Base-by-base conservation (phyloP, 2,888 invertebrate species). In the Drosophila falleni region DNA sequence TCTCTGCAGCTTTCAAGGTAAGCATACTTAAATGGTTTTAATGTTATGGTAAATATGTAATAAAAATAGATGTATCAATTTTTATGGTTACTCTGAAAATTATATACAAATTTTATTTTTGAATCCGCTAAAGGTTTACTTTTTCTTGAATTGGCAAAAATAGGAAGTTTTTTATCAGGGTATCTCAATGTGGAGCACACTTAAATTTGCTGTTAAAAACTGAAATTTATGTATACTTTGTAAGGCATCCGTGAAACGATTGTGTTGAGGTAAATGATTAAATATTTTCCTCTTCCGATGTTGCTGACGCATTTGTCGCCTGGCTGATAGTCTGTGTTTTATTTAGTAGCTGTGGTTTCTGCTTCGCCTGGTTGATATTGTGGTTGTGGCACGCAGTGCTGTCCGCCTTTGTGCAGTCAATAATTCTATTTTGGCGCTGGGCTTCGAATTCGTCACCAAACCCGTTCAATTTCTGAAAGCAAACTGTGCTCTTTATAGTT, bases 401-500 rank as follows among this genome's bases (percentile, higher is more conserved):
- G 15, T 1, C 1, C 47, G 19, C 31, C 53, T n/a, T 9, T 41
- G 29, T 23, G 63, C 13, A 37, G 60, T 42, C 50, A 55, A 55
- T 71, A 62, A 75, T 79, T 75, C 55, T 64, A 64, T 62, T 78
- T 78, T 60, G 55, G 23, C 33, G 60, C 44, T 58, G 63, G 44
- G 13, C 50, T 59, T 35, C 23, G 53, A 47, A 26, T 19, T 15
- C 44, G 33, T 11, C 9, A n/a, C 47, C 23, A 55, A 61, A 44
- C 47, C 15, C 74, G 37, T 53, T 51, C 11, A 42, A 1, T 19
- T 8, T 6, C 19, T 23, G 19, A 23, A 44, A 13, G 3, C 19
- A 6, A 23, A 23, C 13, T 13, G 60, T 33, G 33, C 15, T 39
- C 46, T 54, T 54, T 15, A 55, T 41, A 59, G 59, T 41, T 74